Percentiles rank a stretch among this genome's conserved stretches.
These are phyloP conservation scores for Aleadryas rufinucha DNA, from an alignment of 2,113 vertebrate species.

Conservation along the genomic window DNA sequence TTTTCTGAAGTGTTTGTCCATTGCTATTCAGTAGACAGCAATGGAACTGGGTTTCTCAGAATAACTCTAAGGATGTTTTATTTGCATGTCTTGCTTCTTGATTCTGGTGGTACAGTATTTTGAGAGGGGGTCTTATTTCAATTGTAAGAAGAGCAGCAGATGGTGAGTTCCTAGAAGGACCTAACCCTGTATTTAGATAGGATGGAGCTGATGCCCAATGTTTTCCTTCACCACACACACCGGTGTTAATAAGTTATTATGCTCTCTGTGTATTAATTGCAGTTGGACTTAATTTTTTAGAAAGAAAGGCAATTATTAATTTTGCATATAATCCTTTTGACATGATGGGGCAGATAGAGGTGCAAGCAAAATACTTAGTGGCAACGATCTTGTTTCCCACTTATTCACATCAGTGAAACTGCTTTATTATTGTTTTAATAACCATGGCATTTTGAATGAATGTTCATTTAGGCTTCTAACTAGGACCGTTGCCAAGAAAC, in stretches of 20 bases:
- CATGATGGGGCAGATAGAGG: background rate
- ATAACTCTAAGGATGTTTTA: background rate
- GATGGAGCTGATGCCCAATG: rapidly evolving
- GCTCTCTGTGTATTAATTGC: background rate
- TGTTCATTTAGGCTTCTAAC: background rate
- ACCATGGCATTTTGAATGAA: background rate
- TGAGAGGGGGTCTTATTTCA: background rate
- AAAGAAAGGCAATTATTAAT: background rate
- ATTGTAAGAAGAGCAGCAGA: background rate
- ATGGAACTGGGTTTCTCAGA: background rate
- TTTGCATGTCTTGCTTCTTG: background rate
- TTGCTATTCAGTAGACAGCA: background rate
- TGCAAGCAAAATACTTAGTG: background rate
- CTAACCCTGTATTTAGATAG: background rate
- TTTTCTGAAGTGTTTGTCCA: background rate
- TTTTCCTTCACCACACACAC: background rate
- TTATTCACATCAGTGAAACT: background rate
- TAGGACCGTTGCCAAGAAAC: background rate
- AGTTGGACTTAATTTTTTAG: background rate
- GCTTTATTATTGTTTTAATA: background rate
- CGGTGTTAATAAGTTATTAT: background rate
- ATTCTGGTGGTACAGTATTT: background rate
- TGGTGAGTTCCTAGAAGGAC: background rate
- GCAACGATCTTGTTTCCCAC: background rate
- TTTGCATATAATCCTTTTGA: background rate